phyloP scores from a whole-genome alignment of 2,888 invertebrate genomes.

The Drosophila subquinaria region DNA sequence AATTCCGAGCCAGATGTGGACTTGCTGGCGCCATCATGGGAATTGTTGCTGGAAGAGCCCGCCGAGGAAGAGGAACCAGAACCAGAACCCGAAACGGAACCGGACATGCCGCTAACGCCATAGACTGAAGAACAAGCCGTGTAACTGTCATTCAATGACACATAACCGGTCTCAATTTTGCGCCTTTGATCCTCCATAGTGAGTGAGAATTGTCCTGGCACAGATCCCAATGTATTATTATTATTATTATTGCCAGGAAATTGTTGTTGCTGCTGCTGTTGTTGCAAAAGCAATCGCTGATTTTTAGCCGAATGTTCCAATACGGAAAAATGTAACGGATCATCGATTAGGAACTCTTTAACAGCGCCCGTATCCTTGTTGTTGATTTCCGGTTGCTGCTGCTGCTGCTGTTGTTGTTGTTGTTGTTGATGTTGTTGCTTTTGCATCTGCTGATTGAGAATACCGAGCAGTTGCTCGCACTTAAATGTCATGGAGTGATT shows the following conservation, averaged over 20 bases:
- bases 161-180: conserved; percentile 80
- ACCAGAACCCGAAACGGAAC: background rate
- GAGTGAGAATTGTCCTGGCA: conserved; percentile 25
- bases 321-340: conserved; percentile 64
- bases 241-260: conserved; percentile 25
- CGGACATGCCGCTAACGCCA: conserved; percentile 44
- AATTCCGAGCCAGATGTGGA: conserved; percentile 9
- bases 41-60: conserved; percentile 7
- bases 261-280: conserved; percentile 35
- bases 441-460: conserved; percentile 58
- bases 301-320: conserved; percentile 55
- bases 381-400: conserved; percentile 31
- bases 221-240: conserved; percentile 34
- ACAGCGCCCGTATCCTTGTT: conserved; percentile 21
- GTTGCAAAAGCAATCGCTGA: conserved; percentile 45
- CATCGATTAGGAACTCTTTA: conserved; percentile 76
- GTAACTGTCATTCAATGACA: conserved; percentile 75
- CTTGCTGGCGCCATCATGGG: conserved; percentile 19
- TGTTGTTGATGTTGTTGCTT: conserved; percentile 39
- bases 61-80: conserved; percentile 6
- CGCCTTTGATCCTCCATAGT: conserved; percentile 54
- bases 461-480: conserved; percentile 36
- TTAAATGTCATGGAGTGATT: conserved; percentile 18
- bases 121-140: conserved; percentile 70
- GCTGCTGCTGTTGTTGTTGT: conserved; percentile 33